These are phyloP conservation scores for Okapia johnstoni DNA, from an alignment of 2,113 vertebrate species.

Conservation along the genomic window DNA sequence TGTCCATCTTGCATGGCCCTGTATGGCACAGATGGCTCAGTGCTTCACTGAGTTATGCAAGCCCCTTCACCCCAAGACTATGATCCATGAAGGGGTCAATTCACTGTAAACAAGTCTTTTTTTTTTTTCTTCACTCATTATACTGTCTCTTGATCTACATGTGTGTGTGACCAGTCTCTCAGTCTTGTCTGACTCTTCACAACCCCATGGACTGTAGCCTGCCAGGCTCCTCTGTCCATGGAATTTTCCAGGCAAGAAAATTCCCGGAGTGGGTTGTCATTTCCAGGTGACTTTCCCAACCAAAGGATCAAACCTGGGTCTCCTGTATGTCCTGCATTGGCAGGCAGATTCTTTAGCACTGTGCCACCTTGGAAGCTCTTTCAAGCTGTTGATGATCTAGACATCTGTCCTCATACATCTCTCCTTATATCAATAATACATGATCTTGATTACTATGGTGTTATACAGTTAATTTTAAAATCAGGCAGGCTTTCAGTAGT, in stretches of 20 bases:
- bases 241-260: neutral
- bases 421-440: neutral
- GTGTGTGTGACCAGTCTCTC: neutral
- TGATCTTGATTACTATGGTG: neutral
- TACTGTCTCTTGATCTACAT: neutral
- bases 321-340: neutral
- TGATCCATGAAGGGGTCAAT: neutral
- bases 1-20: neutral
- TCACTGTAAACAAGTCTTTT: neutral
- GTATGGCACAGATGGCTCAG: neutral
- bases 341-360: neutral
- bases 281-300: neutral
- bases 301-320: neutral
- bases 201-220: neutral
- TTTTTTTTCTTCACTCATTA: neutral
- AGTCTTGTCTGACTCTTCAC: neutral
- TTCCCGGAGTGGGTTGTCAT: neutral
- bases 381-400: neutral
- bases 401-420: neutral
- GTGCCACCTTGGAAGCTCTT: neutral
- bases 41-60: fast-evolving
- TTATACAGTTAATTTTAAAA: neutral
- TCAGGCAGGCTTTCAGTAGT: neutral
- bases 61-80: neutral
- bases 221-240: neutral